Percentiles rank a stretch among this genome's conserved stretches.
Conservation (phyloP, 2,113 vertebrate species). For the Elgaria multicarinata region DNA sequence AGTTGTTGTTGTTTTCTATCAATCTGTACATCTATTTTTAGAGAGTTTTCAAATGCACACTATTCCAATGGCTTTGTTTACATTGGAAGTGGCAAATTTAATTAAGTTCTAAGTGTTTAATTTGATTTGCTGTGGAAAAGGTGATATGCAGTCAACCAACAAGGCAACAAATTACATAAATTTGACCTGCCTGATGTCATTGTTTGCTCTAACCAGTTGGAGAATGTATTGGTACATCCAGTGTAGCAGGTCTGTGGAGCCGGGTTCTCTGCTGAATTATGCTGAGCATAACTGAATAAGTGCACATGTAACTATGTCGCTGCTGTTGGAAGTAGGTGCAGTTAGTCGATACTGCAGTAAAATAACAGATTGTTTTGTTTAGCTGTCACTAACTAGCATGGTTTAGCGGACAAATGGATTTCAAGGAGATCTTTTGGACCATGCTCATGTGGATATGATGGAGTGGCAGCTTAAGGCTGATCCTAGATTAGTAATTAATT, state of each 20-base stretch:
- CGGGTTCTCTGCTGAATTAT: not conserved
- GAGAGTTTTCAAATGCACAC: not conserved
- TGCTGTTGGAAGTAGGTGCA: not conserved
- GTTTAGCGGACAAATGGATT: not conserved
- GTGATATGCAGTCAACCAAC: not conserved
- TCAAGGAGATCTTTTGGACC: not conserved
- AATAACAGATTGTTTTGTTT: not conserved
- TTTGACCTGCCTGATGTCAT: slow-evolving; percentile 13
- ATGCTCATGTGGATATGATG: not conserved
- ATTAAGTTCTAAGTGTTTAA: not conserved
- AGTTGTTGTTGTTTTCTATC: not conserved
- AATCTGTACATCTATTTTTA: not conserved
- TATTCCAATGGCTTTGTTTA: not conserved
- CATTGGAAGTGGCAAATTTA: not conserved
- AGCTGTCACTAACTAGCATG: not conserved
- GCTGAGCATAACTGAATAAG: not conserved
- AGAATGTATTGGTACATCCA: not conserved
- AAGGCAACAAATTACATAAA: not conserved
- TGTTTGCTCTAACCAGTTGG: not conserved
- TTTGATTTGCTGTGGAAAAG: slow-evolving; percentile 6
- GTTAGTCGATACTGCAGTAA: not conserved
- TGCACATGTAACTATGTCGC: not conserved
- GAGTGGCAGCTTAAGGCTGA: not conserved
- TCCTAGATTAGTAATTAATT: not conserved
- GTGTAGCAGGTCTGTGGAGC: not conserved